These are phyloP conservation scores for Chironomus tepperi DNA, from an alignment of 1,140 invertebrate genomes.

Conservation along the genomic window DNA sequence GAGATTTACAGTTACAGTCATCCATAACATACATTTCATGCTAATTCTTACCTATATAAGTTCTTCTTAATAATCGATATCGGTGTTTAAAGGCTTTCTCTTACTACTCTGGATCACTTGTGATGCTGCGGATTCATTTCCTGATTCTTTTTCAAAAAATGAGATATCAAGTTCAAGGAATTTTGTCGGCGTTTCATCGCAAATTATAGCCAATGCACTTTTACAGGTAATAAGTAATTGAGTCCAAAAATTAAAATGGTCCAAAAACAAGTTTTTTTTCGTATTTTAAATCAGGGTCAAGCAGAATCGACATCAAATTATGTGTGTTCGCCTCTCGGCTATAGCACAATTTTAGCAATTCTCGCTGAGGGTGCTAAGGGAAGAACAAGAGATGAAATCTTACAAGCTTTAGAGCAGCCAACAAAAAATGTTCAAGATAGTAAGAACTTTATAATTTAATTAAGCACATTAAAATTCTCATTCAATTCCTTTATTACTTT, in stretches of 20 bases:
- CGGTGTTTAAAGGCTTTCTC: neutral
- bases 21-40: neutral
- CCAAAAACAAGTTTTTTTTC: conserved; percentile 15
- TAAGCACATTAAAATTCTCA: neutral
- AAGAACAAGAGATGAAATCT: conserved; percentile 47
- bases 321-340: conserved; percentile 54
- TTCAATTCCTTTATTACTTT: neutral
- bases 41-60: neutral
- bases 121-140: neutral
- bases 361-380: conserved; percentile 50
- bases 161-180: neutral
- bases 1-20: neutral
- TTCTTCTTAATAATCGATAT: neutral
- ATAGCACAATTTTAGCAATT: conserved; percentile 49
- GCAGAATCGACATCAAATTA: conserved; percentile 49
- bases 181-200: conserved; percentile 29
- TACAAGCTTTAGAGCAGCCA: conserved; percentile 46
- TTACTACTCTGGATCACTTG: neutral
- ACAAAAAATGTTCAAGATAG: conserved; percentile 40
- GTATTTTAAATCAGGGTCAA: conserved; percentile 42
- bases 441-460: conserved; percentile 26
- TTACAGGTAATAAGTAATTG: neutral
- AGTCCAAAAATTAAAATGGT: neutral
- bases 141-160: neutral
- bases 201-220: conserved; percentile 32